phyloP scores from a whole-genome alignment of 2,888 invertebrate species.

The Tanypteryx hageni region DNA sequence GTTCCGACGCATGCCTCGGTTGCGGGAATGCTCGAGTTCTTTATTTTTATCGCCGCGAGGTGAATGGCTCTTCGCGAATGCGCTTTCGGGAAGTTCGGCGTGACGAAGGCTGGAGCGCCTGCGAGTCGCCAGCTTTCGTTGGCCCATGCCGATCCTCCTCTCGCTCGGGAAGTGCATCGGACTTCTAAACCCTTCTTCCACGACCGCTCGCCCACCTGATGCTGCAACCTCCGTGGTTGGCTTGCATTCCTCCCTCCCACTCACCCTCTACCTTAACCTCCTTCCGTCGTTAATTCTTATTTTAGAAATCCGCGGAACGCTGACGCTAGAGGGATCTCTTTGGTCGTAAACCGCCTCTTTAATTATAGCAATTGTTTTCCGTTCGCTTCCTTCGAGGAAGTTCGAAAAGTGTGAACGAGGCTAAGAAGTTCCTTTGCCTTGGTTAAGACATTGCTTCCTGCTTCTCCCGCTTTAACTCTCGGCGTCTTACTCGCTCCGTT shows the following conservation, averaged over 20 bases:
- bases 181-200: not conserved
- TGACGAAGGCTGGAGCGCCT: not conserved
- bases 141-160: not conserved
- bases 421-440: no score
- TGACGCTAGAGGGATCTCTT: no score
- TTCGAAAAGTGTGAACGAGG: no score
- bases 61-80: not conserved
- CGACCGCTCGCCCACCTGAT: constrained; percentile 17
- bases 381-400: no score
- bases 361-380: no score
- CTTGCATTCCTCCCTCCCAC: not conserved
- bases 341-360: no score
- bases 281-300: not conserved
- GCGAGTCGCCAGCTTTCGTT: not conserved
- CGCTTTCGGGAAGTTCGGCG: no score
- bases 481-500: no score
- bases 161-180: constrained; percentile 1
- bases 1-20: not conserved
- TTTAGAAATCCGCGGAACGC: no score
- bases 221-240: not conserved
- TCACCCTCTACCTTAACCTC: not conserved
- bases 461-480: no score
- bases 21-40: not conserved
- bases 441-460: no score
- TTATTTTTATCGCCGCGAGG: not conserved